phyloP scores from a whole-genome alignment of 2,113 vertebrate species.

The Fregetta grallaria region DNA sequence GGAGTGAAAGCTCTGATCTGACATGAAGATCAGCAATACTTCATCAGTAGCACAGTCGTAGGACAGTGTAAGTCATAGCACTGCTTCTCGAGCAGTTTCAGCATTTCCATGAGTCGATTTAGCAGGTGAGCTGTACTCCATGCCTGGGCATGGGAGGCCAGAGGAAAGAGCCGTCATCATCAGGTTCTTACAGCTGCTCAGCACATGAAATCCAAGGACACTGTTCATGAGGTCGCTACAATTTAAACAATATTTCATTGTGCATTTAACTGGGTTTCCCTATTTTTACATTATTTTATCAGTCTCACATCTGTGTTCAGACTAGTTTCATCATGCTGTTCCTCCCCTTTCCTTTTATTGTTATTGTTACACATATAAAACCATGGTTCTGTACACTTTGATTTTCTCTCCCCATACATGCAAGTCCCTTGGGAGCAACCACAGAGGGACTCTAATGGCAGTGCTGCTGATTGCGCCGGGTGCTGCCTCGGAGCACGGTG shows the following conservation, averaged over 20 bases:
- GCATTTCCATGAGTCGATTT: background rate
- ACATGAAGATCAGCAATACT: background rate
- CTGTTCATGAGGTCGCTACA: background rate
- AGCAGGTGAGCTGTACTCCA: background rate
- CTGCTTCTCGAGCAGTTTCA: background rate
- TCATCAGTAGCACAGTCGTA: background rate
- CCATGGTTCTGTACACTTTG: background rate
- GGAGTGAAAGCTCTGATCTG: background rate
- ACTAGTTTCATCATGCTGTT: background rate
- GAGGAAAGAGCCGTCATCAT: background rate
- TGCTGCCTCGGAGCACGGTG: accelerated
- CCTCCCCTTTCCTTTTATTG: background rate
- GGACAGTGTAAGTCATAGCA: background rate
- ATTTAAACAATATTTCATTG: background rate
- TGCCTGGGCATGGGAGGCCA: background rate
- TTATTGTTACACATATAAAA: background rate
- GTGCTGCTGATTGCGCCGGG: background rate
- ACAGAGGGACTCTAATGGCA: background rate
- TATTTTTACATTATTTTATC: background rate
- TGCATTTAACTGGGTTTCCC: background rate
- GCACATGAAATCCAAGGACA: background rate
- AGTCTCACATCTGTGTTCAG: background rate
- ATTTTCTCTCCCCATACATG: background rate
- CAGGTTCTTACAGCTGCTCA: background rate
- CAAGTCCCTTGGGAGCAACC: background rate